phyloP scores from a whole-genome alignment of 2,113 vertebrate species.

The Colossoma macropomum region DNA sequence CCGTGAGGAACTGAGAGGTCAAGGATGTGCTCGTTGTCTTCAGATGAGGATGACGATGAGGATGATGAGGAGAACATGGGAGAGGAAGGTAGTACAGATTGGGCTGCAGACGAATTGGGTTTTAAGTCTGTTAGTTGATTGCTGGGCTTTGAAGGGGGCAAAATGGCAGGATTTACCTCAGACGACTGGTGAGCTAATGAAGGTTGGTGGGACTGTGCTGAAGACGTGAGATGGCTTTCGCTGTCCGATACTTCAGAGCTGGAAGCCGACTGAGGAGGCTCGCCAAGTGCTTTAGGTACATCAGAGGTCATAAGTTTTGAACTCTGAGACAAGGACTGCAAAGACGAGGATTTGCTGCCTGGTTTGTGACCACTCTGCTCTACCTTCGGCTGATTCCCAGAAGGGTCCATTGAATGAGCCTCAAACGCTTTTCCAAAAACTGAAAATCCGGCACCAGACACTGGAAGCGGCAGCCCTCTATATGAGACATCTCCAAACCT shows the following conservation, averaged over 20 bases:
- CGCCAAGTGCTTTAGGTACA: background rate
- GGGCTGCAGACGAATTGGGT: slow-evolving; percentile 41
- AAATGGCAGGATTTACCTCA: background rate
- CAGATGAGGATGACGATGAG: slow-evolving; percentile 84
- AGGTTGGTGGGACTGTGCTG: slow-evolving; percentile 47
- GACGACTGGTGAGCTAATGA: slow-evolving; percentile 43
- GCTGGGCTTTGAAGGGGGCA: slow-evolving; percentile 39
- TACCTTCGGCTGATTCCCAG: slow-evolving; percentile 65
- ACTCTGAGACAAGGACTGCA: slow-evolving; percentile 61
- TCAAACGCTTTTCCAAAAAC: slow-evolving; percentile 78
- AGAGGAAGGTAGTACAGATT: slow-evolving; percentile 52
- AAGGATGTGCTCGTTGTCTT: slow-evolving; percentile 56
- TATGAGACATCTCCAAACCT: slow-evolving; percentile 90
- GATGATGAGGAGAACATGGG: slow-evolving; percentile 77
- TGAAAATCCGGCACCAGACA: slow-evolving; percentile 76
- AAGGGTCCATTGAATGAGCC: slow-evolving; percentile 74
- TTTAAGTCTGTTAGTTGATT: slow-evolving; percentile 41
- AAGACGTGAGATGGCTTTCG: slow-evolving; percentile 53
- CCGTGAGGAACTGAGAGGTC: slow-evolving; percentile 58
- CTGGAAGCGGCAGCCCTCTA: slow-evolving; percentile 82
- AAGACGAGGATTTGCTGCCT: slow-evolving; percentile 49
- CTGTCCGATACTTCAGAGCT: slow-evolving; percentile 74
- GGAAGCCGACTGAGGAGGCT: slow-evolving; percentile 54
- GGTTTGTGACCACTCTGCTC: slow-evolving; percentile 68
- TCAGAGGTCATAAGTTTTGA: slow-evolving; percentile 28